Evolutionary conservation across 2,113 vertebrate genomes (phyloP).

Genomic region (Petromus typicus): DNA sequence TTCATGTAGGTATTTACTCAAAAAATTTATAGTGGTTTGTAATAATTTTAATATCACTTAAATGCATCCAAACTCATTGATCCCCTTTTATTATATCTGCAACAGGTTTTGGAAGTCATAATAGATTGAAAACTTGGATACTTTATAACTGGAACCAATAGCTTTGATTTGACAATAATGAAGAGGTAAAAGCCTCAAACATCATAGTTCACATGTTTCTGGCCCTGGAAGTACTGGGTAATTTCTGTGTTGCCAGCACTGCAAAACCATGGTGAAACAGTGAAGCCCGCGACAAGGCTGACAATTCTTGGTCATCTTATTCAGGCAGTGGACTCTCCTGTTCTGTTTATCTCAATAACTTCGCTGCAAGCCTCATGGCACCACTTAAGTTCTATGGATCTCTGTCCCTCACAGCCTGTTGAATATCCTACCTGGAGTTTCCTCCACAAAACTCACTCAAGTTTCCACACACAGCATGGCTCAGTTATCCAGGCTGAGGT

Average conservation of each 20-base stretch:
- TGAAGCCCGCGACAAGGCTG: not conserved
- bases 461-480: not conserved
- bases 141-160: not conserved
- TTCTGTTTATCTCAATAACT: not conserved
- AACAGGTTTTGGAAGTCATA: not conserved
- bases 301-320: not conserved
- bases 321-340: not conserved
- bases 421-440: not conserved
- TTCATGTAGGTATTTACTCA: not conserved
- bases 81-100: not conserved
- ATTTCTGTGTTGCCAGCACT: not conserved
- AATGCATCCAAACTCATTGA: not conserved
- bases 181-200: not conserved
- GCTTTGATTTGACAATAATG: not conserved
- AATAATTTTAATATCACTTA: slow-evolving; percentile 40
- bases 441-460: not conserved
- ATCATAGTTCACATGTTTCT: not conserved
- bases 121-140: slow-evolving; percentile 39
- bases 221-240: not conserved
- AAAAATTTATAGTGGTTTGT: not conserved
- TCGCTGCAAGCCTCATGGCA: not conserved
- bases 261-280: not conserved
- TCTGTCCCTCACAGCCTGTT: not conserved
- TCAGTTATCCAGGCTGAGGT: not conserved
- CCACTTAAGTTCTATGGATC: not conserved